Base-by-base conservation (phyloP, 2,113 vertebrate genomes). In the Atherinomorus stipes region DNA sequence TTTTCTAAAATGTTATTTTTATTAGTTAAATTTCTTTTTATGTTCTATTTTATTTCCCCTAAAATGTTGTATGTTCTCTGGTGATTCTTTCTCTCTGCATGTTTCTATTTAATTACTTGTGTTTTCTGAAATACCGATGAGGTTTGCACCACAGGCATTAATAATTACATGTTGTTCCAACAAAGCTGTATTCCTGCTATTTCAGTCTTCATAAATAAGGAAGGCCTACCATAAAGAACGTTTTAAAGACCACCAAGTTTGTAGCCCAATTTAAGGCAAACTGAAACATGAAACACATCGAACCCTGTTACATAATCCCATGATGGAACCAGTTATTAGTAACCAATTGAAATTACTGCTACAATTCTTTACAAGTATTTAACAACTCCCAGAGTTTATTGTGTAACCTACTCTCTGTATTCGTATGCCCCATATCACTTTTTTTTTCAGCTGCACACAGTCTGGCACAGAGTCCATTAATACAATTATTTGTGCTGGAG, bases 401-500 rank as follows among this genome's bases (percentile, higher is more conserved):
- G 49, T 31, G 59, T 60, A 28, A 49, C 6, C 0, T n/a, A 10
- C 45, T 18, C 44, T 69, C 40, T 63, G 31, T 60, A 76, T 49
- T 19, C 49, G 18, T 34, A 49, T 19, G n/a, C 2, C 21, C 15
- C 7, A n/a, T 50, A 22, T 13, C 3, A 23, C 23, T 7, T 49
- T 63, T 74, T 67, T 45, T 49, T 22, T 37, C 50, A 49, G 45
- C 56, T 71, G 16, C 52, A 76, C 56, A 42, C 63, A 54, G 44
- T 25, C 28, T 65, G 61, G 51, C 26, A 78, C 47, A 53, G 56
- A 38, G 73, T 38, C 25, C 28, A 54, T 81, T n/a, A 65, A 53
- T 59, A 40, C 50, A 59, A 47, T 62, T 82, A 61, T 81, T 70
- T 74, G 26, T 70, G 42, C 65, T 19, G 31, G 31, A 71, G 42